A percentile compares a stretch with the other conserved stretches of the same genome.
Conservation (phyloP, 1,140 invertebrate genomes). For the Dryas iulia region DNA sequence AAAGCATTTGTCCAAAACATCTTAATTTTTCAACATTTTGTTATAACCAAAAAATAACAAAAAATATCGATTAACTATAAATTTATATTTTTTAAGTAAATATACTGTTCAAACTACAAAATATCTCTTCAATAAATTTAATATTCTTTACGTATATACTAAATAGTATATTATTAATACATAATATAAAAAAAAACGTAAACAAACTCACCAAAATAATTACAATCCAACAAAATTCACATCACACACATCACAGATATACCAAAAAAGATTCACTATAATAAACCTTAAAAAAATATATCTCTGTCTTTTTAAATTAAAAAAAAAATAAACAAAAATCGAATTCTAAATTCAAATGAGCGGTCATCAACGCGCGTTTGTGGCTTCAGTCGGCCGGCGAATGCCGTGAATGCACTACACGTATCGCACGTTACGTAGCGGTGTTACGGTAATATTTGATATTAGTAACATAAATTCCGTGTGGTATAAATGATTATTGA, state of each 20-base stretch:
- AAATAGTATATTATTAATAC: no score
- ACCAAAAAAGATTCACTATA: constrained; percentile 8
- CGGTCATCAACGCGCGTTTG: constrained; percentile 44
- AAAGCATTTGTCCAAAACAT: no score
- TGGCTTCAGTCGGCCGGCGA: constrained; percentile 52
- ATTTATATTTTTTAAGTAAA: no score
- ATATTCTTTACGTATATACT: not conserved
- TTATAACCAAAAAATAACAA: no score
- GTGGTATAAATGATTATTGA: not conserved
- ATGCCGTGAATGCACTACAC: constrained; percentile 46
- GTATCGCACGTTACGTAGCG: constrained; percentile 44
- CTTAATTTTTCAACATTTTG: no score
- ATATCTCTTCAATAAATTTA: no score
- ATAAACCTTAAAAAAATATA: not conserved
- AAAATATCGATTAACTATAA: no score
- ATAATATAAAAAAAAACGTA: constrained; percentile 17
- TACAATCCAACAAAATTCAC: constrained; percentile 51
- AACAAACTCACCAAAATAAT: constrained; percentile 38
- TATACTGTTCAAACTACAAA: no score
- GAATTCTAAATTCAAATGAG: constrained; percentile 36
- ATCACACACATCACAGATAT: constrained; percentile 41
- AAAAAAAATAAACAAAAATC: constrained; percentile 20
- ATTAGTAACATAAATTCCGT: constrained; percentile 47
- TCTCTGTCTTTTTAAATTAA: not conserved
- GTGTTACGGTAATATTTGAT: constrained; percentile 66